A percentile compares a stretch with the other conserved stretches of the same genome.
These are phyloP conservation scores for Hecatera dysodea DNA, from an alignment of 2,888 invertebrate genomes.

Conservation along the genomic window DNA sequence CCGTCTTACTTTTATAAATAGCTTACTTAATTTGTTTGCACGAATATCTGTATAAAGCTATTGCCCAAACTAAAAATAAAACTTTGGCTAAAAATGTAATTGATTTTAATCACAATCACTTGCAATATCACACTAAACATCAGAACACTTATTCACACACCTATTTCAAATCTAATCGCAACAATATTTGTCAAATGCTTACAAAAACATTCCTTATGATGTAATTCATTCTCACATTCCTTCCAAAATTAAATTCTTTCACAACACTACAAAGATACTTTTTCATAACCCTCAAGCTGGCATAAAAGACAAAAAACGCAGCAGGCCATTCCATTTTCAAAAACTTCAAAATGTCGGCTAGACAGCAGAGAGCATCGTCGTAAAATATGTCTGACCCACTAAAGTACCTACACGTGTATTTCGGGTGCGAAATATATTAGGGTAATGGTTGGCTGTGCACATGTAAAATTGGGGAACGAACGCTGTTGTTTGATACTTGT, in stretches of 20 bases:
- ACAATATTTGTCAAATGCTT: too few relatives aligned
- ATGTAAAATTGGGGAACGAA: slow-evolving; percentile 13
- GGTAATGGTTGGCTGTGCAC: slow-evolving; percentile 47
- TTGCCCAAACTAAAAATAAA: too few relatives aligned
- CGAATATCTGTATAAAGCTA: too few relatives aligned
- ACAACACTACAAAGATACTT: not conserved
- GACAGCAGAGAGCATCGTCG: slow-evolving; percentile 23
- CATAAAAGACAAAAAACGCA: not conserved
- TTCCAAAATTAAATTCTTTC: not conserved
- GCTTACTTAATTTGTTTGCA: too few relatives aligned
- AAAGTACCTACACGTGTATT: slow-evolving; percentile 24
- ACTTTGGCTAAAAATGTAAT: too few relatives aligned
- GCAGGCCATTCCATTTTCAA: not conserved
- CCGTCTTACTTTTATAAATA: too few relatives aligned
- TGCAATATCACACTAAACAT: too few relatives aligned
- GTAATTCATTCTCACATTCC: too few relatives aligned
- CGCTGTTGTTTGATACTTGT: slow-evolving; percentile 11
- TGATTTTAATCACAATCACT: too few relatives aligned
- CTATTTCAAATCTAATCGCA: too few relatives aligned
- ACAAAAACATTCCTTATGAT: too few relatives aligned
- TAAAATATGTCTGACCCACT: slow-evolving; percentile 56
- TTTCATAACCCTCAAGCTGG: not conserved
- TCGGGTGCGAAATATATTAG: slow-evolving; percentile 53
- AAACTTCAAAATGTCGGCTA: slow-evolving; percentile 27
- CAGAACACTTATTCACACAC: too few relatives aligned